Base-by-base conservation (phyloP, 2,113 vertebrate genomes). In the Trinectes maculatus region DNA sequence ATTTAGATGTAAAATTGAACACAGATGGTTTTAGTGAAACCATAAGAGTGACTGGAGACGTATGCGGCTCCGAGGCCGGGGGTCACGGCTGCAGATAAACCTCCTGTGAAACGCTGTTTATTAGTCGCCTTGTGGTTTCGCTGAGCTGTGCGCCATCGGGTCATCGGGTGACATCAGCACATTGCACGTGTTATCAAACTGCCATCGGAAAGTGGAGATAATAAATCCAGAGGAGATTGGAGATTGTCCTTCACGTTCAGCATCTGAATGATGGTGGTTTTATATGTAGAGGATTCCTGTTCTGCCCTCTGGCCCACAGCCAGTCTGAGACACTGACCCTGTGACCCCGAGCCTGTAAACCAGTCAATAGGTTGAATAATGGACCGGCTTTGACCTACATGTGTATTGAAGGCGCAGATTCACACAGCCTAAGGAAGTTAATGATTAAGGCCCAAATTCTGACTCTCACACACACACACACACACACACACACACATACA, bases 351-450 rank as follows among this genome's bases (percentile, higher is more conserved):
- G 64, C 57, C 61, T 33, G 9, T 60, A 61, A 80, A 56, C 60
- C 53, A 51, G 79, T 73, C 75, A 65, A 46, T 51, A 36, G 47
- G 31, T 69, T 83, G 77, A 83, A 87, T 84, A 79, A 84, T 87
- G 55, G 56, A 72, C 61, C 34, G 15, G 44, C 6, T 43, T 25
- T 49, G 55, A 36, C 51, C 64, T 63, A 42, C 46, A 5, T 47
- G 51, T 77, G 54, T 47, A 36, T 22, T 34, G 40, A 51, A 63
- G 19, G 34, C 46, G 34, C 12, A 37, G 52, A 54, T 52, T 39
- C 69, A 63, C 21, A 69, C 62, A 52, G 12, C 49, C 55, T 12
- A 19, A 9, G 33, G 28, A 12, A 75, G 77, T 78, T 68, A 58
- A 80, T 84, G 58, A 85, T 85, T 65, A 63, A 84, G n/a, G n/a